Evolutionary conservation across 2,888 invertebrate genomes (phyloP).

Genomic region (Tenthredo distinguenda): DNA sequence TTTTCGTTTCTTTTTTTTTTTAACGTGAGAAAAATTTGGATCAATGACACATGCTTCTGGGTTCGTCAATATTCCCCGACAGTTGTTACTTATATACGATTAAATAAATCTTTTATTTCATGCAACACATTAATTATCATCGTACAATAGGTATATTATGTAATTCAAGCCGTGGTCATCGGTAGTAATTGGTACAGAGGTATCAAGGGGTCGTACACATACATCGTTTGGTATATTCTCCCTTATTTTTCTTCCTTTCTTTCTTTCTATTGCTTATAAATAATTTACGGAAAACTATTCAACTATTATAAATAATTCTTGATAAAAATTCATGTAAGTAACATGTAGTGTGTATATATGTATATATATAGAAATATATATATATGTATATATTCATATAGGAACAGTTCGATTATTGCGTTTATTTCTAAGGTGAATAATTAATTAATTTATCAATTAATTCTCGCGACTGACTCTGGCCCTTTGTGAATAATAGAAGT

Average conservation of each 20-base stretch:
- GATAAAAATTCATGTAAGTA: neutral
- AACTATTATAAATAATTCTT: neutral
- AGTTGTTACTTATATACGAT: neutral
- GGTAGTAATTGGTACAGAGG: neutral
- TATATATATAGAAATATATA: neutral
- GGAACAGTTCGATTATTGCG: constrained; percentile 25
- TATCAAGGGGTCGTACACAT: neutral
- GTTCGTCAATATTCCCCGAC: too few species aligned
- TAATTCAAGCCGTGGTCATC: constrained; percentile 8
- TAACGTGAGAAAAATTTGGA: too few species aligned
- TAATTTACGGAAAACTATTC: neutral
- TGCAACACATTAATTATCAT: constrained; percentile 20
- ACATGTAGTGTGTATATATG: neutral
- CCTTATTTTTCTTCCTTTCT: neutral
- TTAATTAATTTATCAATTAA: neutral
- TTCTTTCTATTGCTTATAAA: neutral
- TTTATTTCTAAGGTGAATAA: neutral
- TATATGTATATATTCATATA: neutral
- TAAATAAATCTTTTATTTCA: neutral
- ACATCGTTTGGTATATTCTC: neutral
- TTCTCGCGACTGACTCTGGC: neutral
- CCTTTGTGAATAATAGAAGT: neutral
- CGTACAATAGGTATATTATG: neutral
- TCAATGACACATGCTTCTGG: too few species aligned
- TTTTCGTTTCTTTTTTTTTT: neutral